Conservation (phyloP, 1,140 invertebrate species). For the Tigriopus japonicus region DNA sequence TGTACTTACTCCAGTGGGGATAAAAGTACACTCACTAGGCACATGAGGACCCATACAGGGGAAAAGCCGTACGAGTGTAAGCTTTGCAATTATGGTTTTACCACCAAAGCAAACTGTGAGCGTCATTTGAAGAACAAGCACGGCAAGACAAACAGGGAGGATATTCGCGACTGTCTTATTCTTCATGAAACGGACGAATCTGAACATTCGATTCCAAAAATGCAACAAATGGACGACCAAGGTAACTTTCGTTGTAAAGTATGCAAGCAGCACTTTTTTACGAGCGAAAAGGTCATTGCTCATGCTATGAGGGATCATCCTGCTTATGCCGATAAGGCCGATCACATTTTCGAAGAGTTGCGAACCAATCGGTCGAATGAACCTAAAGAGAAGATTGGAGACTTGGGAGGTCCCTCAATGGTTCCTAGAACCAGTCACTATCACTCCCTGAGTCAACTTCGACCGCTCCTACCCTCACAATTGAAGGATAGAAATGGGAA, state of each 20-base stretch:
- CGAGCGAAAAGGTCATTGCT: conserved; percentile 7
- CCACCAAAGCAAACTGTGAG: conserved; percentile 23
- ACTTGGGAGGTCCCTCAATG: background rate
- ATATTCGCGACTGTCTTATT: conserved; percentile 63
- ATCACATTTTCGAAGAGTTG: conserved; percentile 4
- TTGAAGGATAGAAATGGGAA: no score
- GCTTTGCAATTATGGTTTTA: conserved; percentile 23
- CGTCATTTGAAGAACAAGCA: conserved; percentile 45
- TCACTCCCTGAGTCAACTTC: no score
- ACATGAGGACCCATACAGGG: conserved; percentile 32
- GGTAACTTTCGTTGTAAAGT: conserved; percentile 21
- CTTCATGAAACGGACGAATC: conserved; percentile 65
- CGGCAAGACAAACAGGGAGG: conserved; percentile 56
- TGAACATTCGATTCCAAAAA: conserved; percentile 30
- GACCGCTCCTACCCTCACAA: no score
- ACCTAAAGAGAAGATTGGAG: conserved; percentile 26
- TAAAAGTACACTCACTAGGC: conserved; percentile 49
- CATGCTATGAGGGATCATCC: conserved; percentile 8
- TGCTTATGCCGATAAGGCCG: conserved; percentile 8
- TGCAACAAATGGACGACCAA: conserved; percentile 35
- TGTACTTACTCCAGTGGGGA: conserved; percentile 59
- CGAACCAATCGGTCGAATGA: conserved; percentile 32
- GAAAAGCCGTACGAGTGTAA: conserved; percentile 23
- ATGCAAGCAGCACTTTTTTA: conserved; percentile 4
- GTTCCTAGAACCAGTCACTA: background rate